Base-by-base conservation (phyloP, 2,888 invertebrate genomes). In the Drosophila prostipennis region DNA sequence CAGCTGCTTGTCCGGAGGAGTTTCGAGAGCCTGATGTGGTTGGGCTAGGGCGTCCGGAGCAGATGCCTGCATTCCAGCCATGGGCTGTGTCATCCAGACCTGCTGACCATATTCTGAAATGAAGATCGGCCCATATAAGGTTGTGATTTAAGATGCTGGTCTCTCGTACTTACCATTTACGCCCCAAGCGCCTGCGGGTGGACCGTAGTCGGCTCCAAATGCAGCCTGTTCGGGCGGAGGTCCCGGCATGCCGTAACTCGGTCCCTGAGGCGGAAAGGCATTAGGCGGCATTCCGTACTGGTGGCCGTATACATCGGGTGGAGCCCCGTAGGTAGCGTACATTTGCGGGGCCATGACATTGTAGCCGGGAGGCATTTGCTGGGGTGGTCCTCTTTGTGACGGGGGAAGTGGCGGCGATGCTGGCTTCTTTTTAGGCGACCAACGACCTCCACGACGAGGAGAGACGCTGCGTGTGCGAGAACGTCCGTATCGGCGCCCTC, bases 391-490 rank as follows among this genome's bases (percentile, higher is more conserved):
- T 19, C 55, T 65, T 49, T 81, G 85, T 7, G 79, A 67, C 36
- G 79, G 81, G 13, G 87, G 82, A 42, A 80, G 69, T 13, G 89
- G 85, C 2, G 90, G 87, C 13, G 89, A 82, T n/a, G 87, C 67
- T 11, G 85, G 84, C 29, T 86, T 86, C 29, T 80, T 91, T 51
- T 91, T 91, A 3, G 91, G 91, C 1, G 91, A 91, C 91, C 91
- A 91, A 11, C 90, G 89, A 4, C 80, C 80, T 2, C 88, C 79
- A 14, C 87, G 80, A 11, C 91, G 85, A 2, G 81, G 81, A 5
- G 89, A 83, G 26, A 79, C 80, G 56, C 87, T 89, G 39, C 88
- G 89, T 6, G 90, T 90, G 5, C 88, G 91, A 23, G 86, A 80
- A 60, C 91, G 80, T 3, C 74, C 79, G 26, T 65, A 65, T 13